Evolutionary conservation across 2,113 vertebrate genomes (phyloP).

Genomic region (Amblyopsis rosae): DNA sequence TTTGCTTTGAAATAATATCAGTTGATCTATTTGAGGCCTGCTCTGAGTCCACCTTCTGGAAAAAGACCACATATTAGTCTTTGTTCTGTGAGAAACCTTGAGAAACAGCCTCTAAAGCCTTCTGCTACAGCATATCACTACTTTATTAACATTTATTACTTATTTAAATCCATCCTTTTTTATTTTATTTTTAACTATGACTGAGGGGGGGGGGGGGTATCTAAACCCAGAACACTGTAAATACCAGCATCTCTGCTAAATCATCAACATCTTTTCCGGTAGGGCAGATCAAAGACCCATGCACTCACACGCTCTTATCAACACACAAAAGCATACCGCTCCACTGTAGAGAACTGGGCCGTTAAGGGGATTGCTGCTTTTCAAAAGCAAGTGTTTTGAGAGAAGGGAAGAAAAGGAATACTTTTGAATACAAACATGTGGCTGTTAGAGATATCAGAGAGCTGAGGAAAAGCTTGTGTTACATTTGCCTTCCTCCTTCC

Average conservation of each 20-base stretch:
- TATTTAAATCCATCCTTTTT: too few species aligned
- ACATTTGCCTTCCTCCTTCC: constrained; percentile 35
- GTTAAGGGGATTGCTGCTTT: constrained; percentile 74
- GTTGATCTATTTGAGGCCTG: too few species aligned
- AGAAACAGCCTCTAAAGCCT: too few species aligned
- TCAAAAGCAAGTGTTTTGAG: constrained; percentile 68
- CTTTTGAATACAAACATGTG: constrained; percentile 76
- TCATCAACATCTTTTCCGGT: constrained; percentile 67
- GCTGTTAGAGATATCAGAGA: constrained; percentile 74
- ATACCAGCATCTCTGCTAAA: constrained; percentile 72
- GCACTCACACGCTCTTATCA: constrained; percentile 74
- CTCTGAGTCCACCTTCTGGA: too few species aligned
- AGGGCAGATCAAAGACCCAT: constrained; percentile 75
- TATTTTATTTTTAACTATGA: too few species aligned
- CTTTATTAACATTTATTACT: too few species aligned
- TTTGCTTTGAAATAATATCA: too few species aligned
- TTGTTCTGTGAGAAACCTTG: too few species aligned
- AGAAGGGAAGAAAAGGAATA: constrained; percentile 43
- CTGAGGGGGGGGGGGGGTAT: constrained; percentile 49
- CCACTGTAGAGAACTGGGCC: constrained; percentile 59
- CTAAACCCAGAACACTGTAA: constrained; percentile 59
- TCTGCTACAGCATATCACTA: too few species aligned
- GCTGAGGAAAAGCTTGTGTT: constrained; percentile 49
- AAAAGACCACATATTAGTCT: too few species aligned
- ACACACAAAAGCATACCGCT: constrained; percentile 67